phyloP scores from a whole-genome alignment of 1,140 invertebrate genomes.

The Ruditapes philippinarum region DNA sequence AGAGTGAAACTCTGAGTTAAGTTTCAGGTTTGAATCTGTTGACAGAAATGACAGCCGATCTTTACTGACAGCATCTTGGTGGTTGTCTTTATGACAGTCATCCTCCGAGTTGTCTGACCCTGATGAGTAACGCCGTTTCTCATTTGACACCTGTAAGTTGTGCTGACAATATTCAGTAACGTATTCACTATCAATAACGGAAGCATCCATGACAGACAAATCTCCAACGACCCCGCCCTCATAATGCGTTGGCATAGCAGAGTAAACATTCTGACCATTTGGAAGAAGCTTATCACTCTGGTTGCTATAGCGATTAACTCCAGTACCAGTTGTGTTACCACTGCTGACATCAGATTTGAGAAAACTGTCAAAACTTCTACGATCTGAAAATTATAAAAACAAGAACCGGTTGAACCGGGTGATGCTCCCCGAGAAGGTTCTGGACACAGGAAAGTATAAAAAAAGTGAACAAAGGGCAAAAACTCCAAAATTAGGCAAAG shows the following conservation, averaged over 20 bases:
- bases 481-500: too few species aligned
- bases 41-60: slow-evolving; percentile 76
- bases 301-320: slow-evolving; percentile 67
- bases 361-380: slow-evolving; percentile 65
- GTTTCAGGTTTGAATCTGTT: slow-evolving; percentile 75
- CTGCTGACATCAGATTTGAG: slow-evolving; percentile 57
- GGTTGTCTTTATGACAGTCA: slow-evolving; percentile 51
- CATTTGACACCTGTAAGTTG: slow-evolving; percentile 83
- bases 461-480: too few species aligned
- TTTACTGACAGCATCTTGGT: slow-evolving; percentile 59
- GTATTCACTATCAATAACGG: slow-evolving; percentile 83
- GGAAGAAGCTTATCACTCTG: slow-evolving; percentile 65
- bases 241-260: slow-evolving; percentile 54
- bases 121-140: slow-evolving; percentile 75
- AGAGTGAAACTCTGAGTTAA: slow-evolving; percentile 73
- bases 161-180: slow-evolving; percentile 85
- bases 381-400: too few species aligned
- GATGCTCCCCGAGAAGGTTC: too few species aligned
- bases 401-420: too few species aligned
- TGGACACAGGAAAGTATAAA: too few species aligned
- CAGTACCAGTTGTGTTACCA: slow-evolving; percentile 51
- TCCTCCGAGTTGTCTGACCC: slow-evolving; percentile 73
- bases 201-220: slow-evolving; percentile 87
- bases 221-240: slow-evolving; percentile 88
- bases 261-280: slow-evolving; percentile 58